phyloP scores from a whole-genome alignment of 2,113 vertebrate genomes.

The Sphaerodactylus townsendi region DNA sequence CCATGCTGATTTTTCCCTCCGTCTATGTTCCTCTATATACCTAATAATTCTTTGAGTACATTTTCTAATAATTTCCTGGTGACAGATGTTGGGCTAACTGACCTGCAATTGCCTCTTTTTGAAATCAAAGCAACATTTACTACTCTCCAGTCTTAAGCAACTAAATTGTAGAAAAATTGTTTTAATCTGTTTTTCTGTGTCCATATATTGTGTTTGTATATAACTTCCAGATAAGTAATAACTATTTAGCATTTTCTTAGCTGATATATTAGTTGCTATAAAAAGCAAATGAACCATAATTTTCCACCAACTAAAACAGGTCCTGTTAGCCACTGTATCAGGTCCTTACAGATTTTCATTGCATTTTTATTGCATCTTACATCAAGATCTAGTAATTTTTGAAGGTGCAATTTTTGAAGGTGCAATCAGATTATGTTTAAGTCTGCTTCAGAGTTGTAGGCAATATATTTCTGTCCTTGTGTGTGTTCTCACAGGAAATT shows the following conservation, averaged over 20 bases:
- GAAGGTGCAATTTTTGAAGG: not conserved
- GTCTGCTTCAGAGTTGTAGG: not conserved
- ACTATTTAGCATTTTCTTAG: not conserved
- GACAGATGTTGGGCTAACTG: too few relatives aligned
- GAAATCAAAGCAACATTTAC: too few relatives aligned
- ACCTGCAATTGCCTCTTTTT: too few relatives aligned
- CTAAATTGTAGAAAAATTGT: not conserved
- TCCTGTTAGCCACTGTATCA: too few relatives aligned
- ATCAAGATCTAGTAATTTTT: not conserved
- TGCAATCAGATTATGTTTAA: not conserved
- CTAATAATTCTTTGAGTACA: too few relatives aligned
- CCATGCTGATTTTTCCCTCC: too few relatives aligned
- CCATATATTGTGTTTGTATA: not conserved
- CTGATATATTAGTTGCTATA: not conserved
- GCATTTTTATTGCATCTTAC: not conserved
- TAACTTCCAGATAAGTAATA: not conserved
- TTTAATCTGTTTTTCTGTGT: not conserved
- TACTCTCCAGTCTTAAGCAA: too few relatives aligned
- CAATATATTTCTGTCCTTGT: not conserved
- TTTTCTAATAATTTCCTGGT: too few relatives aligned
- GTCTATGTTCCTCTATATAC: too few relatives aligned
- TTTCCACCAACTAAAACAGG: too few relatives aligned
- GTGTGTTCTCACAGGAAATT: conserved; percentile 78
- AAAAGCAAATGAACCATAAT: not conserved
- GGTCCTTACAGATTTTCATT: not conserved